Evolutionary conservation across 2,888 invertebrate species (phyloP).

Genomic region (Perizoma affinitatum): DNA sequence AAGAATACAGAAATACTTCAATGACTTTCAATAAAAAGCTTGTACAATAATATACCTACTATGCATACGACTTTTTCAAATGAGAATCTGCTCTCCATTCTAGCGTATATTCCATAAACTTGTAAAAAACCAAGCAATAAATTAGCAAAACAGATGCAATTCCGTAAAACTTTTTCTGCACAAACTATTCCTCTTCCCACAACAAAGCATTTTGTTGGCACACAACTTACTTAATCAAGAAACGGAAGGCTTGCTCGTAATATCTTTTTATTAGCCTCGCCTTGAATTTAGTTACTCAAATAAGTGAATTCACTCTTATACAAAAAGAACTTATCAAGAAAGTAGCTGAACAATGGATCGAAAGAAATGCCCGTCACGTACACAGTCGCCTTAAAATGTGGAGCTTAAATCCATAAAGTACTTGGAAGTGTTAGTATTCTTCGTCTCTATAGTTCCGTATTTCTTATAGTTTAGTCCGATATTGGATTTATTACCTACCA

Average conservation of each 20-base stretch:
- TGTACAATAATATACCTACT: no score
- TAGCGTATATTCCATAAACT: not conserved
- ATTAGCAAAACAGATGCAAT: conserved; percentile 30
- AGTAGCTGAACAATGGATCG: conserved; percentile 73
- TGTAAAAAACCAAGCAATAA: conserved; percentile 16
- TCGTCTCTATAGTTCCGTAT: conserved; percentile 61
- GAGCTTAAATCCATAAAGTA: conserved; percentile 80
- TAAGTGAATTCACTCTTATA: conserved; percentile 75
- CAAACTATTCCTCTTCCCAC: conserved; percentile 25
- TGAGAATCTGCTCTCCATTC: not conserved
- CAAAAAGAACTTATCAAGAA: conserved; percentile 60
- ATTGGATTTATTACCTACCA: not conserved
- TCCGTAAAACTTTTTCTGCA: conserved; percentile 25
- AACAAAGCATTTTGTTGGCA: conserved; percentile 35
- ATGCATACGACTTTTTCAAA: no score
- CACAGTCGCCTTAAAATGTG: conserved; percentile 79
- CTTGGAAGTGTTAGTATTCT: conserved; percentile 77
- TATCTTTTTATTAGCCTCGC: conserved; percentile 65
- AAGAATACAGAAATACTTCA: no score
- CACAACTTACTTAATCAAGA: conserved; percentile 61
- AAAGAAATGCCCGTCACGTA: conserved; percentile 74
- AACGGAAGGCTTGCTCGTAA: conserved; percentile 63
- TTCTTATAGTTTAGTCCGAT: conserved; percentile 65
- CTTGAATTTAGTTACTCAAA: conserved; percentile 75
- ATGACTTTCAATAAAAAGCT: no score